Percentiles rank a stretch among this genome's conserved stretches.
Evolutionary conservation across 2,888 invertebrate species (phyloP).

Genomic region (Stenurella melanura): DNA sequence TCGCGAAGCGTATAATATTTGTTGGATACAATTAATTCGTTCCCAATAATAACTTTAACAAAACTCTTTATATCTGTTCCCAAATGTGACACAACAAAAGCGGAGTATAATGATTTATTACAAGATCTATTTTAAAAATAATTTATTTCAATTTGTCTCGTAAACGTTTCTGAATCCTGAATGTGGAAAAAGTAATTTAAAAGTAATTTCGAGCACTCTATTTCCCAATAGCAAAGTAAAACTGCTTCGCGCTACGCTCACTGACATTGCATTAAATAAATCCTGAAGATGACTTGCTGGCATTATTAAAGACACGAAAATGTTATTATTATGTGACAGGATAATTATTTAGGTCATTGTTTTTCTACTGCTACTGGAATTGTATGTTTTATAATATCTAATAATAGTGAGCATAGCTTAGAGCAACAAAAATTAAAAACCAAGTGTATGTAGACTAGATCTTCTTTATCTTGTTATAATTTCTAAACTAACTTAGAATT

Average conservation of each 20-base stretch:
- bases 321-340: background rate
- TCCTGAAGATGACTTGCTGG: slow-evolving; percentile 28
- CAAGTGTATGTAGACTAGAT: too few relatives aligned
- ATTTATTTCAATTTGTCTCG: slow-evolving; percentile 61
- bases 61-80: slow-evolving; percentile 37
- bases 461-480: too few relatives aligned
- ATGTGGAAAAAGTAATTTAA: slow-evolving; percentile 61
- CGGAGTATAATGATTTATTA: slow-evolving; percentile 56
- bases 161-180: slow-evolving; percentile 52
- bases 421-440: too few relatives aligned
- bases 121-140: slow-evolving; percentile 55
- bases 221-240: slow-evolving; percentile 53
- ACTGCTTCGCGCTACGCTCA: slow-evolving; percentile 39
- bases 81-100: slow-evolving; percentile 51
- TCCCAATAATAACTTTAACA: slow-evolving; percentile 28
- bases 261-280: slow-evolving; percentile 32
- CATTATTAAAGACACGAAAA: slow-evolving; percentile 26
- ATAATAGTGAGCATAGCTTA: too few relatives aligned
- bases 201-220: slow-evolving; percentile 60
- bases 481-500: too few relatives aligned
- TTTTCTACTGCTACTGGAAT: too few relatives aligned
- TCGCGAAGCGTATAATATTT: background rate
- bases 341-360: too few relatives aligned
- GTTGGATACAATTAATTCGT: slow-evolving; percentile 33
- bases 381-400: too few relatives aligned